Conservation (phyloP, 2,888 invertebrate genomes). For the Eupithecia centaureata region DNA sequence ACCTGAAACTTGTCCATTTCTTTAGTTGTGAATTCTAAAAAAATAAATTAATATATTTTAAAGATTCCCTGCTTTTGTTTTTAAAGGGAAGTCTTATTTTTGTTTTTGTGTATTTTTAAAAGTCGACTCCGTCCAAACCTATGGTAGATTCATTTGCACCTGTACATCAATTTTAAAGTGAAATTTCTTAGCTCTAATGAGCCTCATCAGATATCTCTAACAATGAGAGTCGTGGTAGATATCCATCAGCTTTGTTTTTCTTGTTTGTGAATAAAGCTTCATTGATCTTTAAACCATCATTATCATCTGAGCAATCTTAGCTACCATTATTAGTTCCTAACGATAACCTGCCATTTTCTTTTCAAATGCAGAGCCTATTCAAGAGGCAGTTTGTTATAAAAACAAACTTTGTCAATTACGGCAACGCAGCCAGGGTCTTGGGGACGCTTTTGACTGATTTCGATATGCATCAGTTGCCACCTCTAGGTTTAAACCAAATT, state of each 20-base stretch:
- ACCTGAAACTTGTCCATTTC: too few relatives aligned
- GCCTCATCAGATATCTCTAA: background rate
- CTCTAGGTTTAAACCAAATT: too few relatives aligned
- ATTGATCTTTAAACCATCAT: slow-evolving; percentile 34
- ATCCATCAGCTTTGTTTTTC: slow-evolving; percentile 17
- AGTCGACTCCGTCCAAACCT: background rate
- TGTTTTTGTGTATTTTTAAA: background rate
- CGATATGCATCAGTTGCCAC: too few relatives aligned
- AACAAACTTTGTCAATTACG: too few relatives aligned
- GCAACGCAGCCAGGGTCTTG: too few relatives aligned
- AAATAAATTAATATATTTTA: too few relatives aligned
- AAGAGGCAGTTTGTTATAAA: background rate
- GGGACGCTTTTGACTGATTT: too few relatives aligned
- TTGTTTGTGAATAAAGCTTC: slow-evolving; percentile 17
- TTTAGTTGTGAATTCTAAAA: too few relatives aligned
- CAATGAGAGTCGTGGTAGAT: slow-evolving; percentile 23
- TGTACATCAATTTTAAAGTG: background rate
- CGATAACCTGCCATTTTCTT: slow-evolving; percentile 44
- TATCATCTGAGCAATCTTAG: slow-evolving; percentile 39
- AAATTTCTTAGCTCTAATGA: background rate
- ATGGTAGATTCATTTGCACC: background rate
- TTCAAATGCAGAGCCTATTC: slow-evolving; percentile 7
- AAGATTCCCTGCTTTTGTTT: too few relatives aligned
- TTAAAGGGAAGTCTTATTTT: too few relatives aligned
- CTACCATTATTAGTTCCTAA: slow-evolving; percentile 46